Conservation (phyloP, 2,113 vertebrate genomes). For the Rafetus swinhoei region DNA sequence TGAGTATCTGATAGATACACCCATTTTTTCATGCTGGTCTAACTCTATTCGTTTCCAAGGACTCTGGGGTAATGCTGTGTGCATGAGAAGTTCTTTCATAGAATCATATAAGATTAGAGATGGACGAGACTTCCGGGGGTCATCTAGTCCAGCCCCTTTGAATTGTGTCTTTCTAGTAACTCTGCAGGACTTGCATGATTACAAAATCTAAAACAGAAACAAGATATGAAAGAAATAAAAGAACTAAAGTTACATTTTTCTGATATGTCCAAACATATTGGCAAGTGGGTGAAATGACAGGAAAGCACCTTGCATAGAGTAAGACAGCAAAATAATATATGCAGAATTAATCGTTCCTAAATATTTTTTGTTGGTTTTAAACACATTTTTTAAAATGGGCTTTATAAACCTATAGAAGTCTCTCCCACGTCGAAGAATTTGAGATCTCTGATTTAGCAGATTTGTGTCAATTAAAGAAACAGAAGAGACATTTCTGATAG, state of each 20-base stretch:
- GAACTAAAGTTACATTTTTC: background rate
- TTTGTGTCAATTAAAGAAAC: constrained; percentile 17
- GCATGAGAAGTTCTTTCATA: background rate
- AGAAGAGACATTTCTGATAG: background rate
- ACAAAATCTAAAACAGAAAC: background rate
- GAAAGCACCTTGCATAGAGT: background rate
- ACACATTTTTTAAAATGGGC: background rate
- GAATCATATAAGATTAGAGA: no score
- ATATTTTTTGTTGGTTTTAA: background rate
- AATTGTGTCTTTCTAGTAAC: background rate
- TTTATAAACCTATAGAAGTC: background rate
- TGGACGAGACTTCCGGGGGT: no score
- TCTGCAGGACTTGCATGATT: background rate
- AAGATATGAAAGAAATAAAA: background rate
- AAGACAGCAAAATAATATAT: background rate
- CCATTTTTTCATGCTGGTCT: background rate
- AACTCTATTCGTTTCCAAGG: background rate
- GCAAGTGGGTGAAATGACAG: background rate
- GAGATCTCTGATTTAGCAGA: background rate
- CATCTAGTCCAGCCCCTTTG: background rate
- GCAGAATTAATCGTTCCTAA: background rate
- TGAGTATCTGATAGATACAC: background rate
- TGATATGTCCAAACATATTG: background rate
- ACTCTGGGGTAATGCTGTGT: background rate
- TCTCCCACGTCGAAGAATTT: background rate